Evolutionary conservation across 2,113 vertebrate genomes (phyloP), one percentile per base, ranked within the genome.

Genomic region (Pao palembangensis): DNA sequence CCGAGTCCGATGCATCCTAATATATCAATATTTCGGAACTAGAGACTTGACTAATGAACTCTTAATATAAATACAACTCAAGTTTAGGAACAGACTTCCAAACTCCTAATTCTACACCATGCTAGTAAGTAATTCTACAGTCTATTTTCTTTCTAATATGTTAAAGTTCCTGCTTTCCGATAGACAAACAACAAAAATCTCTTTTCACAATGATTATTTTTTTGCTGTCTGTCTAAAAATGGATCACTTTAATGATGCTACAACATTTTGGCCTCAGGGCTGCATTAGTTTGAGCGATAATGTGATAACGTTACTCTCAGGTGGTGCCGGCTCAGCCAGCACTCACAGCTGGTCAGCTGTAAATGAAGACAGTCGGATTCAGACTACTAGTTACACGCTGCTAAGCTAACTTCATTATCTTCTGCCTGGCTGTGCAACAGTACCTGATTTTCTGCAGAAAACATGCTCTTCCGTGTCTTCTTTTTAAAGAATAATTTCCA

Each of bases 381-480:
- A 38, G 8, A 11, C 34, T 38, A 12, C 34, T 11, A 38, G 6
- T 34, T 34, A 34, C 8, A 8, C 6, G 31, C 6, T 8, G 31
- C 31, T 34, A 34, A 34, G 10, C 34, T 38, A 38, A 38, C 34
- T 1, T 38, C 34, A 38, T 8, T 38, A 38, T 3, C 28, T 8
- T 38, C 34, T 12, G 34, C 34, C 34, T 8, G 34, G 34, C 34
- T 38, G 34, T 0, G 13, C 71, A 19, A 1, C 25, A 7, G 17
- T 95, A 97, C 95, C 95, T 94, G 90, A 53, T 25, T 10, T 31
- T 90, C 85, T 84, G 81, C 76, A 44, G 81, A 60, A 18, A 74
- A 48, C 31, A 85, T 19, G 18, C 72, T 84, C 76, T 81, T 80
- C 74, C 85, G 83, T 76, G 76, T 90, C 80, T 88, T 91, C 85